Base-by-base conservation (phyloP, 2,888 invertebrate species). In the Esperia sulphurella region DNA sequence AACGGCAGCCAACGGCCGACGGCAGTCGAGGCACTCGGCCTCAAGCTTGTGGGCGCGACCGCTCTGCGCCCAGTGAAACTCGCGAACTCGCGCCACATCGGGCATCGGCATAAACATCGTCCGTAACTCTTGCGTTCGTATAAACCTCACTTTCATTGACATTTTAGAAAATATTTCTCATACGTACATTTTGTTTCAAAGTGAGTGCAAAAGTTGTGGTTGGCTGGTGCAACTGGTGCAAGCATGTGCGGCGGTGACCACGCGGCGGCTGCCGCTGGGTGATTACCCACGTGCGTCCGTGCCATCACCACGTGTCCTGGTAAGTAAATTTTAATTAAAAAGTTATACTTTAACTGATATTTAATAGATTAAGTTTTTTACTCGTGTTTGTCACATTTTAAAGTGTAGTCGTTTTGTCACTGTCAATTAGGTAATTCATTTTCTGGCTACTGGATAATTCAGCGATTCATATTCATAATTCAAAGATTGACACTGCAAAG, bases 231-330 rank as follows among this genome's bases (percentile, higher is more conserved):
- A 63, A 55, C 53, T 55, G 59, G 45, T 51, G 55, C 45, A 61
- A 59, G 57, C 64, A 87, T 87, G 86, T 75, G 77, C 62, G 72
- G 63, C 68, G 65, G 66, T 61, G 71, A 70, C 63, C 71, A 71
- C 64, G 74, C 68, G 61, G 71, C 76, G 57, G 71, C 71, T 49
- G 72, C 77, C 61, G 83, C 80, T 63, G 84, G 86, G 62, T 83
- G 73, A 80, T 61, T 58, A 54, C 54, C 64, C 58, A 57, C 65
- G 58, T 59, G 63, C 61, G 60, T 63, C 63, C 55, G 55, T 57
- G 57, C 58, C 54, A 52, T 58, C 65, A 68, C 68, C 72, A 75
- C 79, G 75, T 71, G 71, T 61, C 61, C 66, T 75, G 83, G 87
- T 87, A 71, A 84, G 83, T 80, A 3, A 7, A 3, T 41, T 41